Evolutionary conservation across 2,113 vertebrate genomes (phyloP), one percentile per base, ranked within the genome.

Genomic region (Hoplias malabaricus): DNA sequence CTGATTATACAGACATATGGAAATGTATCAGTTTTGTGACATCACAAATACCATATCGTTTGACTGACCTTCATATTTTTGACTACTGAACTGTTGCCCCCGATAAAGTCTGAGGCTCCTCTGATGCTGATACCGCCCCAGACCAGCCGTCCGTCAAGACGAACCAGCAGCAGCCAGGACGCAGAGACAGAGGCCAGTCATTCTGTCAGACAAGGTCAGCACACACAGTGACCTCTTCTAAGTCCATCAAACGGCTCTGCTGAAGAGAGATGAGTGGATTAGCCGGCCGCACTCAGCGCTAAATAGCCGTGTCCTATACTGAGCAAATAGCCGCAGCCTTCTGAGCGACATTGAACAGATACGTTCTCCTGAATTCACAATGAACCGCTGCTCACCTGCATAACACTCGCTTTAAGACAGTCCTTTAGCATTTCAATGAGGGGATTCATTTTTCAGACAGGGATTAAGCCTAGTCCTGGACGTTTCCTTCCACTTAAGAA

Each of bases 211-310:
- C 43, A 46, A 71, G 71, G 85, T 86, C 81, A 80, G 38, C 69
- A 79, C 48, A 34, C 69, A 66, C 62, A 84, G 70, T 71, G 78
- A 87, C 86, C 82, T 69, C 73, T 3, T 81, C 68, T 88, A 87
- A 89, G 87, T 87, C 83, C 86, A 87, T 91, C 87, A 89, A 89
- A 88, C 23, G 82, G 77, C 80, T 83, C 83, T 78, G 73, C 79
- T 80, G 88, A 78, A 88, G 82, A 84, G 82, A 70, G 82, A 81
- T 72, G 72, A 59, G 68, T 73, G 84, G 89, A 90, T 92, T 90
- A 87, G 46, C 38, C 53, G 75, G 53, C 59, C 67, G 79, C 86
- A 85, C 86, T 81, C 42, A 11, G 29, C 29, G 5, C 48, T 82
- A 86, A 84, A 86, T 82, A 67, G 38, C 62, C 13, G 31, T 63